Evolutionary conservation across 2,888 invertebrate genomes (phyloP), one percentile per base, ranked within the genome.

Genomic region (Gastracanthus pulcherrimus): DNA sequence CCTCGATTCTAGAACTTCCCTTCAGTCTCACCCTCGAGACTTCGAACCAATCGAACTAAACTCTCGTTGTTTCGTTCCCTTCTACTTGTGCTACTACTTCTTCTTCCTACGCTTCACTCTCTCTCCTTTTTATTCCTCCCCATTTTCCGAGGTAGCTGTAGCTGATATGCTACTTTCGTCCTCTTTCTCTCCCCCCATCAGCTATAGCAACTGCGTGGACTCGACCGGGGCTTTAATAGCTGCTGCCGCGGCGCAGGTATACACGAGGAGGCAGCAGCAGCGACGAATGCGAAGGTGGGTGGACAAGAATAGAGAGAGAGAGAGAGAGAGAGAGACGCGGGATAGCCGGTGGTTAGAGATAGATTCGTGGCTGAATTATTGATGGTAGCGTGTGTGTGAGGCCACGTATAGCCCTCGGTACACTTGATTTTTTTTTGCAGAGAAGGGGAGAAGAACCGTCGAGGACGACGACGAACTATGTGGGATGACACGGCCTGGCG

Each of bases 281-380:
- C n/a, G n/a, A n/a, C n/a, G n/a, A n/a, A 34, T 29, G 19, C 6
- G 62, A 16, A 23, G 26, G 23, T 13, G n/a, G 19, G 58, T n/a
- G 45, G 62, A 11, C 71, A 77, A 70, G 71, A 70, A 70, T 70
- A 71, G 34, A 75, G 85, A 78, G 81, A 81, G 76, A 75, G 51
- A 74, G 77, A 58, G n/a, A n/a, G n/a, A 71, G 76, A 55, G 82
- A 76, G 82, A 41, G 69, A 82, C n/a, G 74, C 34, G 69, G 71
- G 69, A 75, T 81, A 76, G 78, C 80, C 81, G 70, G 80, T 83
- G 83, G 83, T 86, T 85, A 85, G 89, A 89, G 89, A 90, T 88
- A 86, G 89, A 87, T 87, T 86, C 86, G 85, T 85, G 83, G 83
- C 81, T 90, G 89, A 90, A 91, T 91, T 90, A 91, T 90, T 90